A percentile compares a stretch with the other conserved stretches of the same genome.
Evolutionary conservation across 2,888 invertebrate species (phyloP).

Genomic region (Netelia melanura): DNA sequence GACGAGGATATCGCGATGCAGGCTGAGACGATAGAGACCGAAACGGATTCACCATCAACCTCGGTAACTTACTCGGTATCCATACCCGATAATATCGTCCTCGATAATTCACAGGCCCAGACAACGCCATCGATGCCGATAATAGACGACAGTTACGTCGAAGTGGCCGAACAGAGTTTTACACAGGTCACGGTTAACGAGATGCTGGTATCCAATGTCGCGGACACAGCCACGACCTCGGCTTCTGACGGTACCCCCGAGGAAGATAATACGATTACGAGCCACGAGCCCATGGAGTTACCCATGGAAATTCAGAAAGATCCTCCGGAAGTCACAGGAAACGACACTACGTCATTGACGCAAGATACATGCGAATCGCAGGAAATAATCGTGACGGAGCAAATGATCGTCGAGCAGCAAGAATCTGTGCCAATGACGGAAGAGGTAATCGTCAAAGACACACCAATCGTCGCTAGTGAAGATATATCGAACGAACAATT

Average conservation of each 20-base stretch:
- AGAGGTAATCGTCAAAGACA: constrained; percentile 2
- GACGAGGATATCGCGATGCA: constrained; percentile 74
- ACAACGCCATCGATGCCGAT: constrained; percentile 83
- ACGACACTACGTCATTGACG: background rate
- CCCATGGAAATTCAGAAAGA: constrained; percentile 61
- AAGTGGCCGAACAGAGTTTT: constrained; percentile 73
- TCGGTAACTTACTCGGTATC: constrained; percentile 80
- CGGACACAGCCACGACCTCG: constrained; percentile 60
- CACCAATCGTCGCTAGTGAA: constrained; percentile 49
- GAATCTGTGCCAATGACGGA: constrained; percentile 62
- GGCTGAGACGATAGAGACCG: constrained; percentile 68
- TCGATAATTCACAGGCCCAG: constrained; percentile 76
- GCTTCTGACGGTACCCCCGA: background rate
- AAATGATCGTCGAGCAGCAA: constrained; percentile 27
- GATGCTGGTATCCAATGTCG: constrained; percentile 76
- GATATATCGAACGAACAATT: constrained; percentile 52
- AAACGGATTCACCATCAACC: constrained; percentile 69
- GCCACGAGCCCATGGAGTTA: background rate
- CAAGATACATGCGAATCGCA: constrained; percentile 11
- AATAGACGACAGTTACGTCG: constrained; percentile 81
- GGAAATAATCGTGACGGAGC: background rate
- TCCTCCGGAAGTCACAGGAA: constrained; percentile 19
- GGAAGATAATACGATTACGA: background rate
- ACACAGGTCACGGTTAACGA: constrained; percentile 76
- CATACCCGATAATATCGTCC: constrained; percentile 76